A percentile compares a stretch with the other conserved stretches of the same genome.
phyloP scores from a whole-genome alignment of 30 jellyfish, hydroid and myxozoan species.

The Aurelia sp. region DNA sequence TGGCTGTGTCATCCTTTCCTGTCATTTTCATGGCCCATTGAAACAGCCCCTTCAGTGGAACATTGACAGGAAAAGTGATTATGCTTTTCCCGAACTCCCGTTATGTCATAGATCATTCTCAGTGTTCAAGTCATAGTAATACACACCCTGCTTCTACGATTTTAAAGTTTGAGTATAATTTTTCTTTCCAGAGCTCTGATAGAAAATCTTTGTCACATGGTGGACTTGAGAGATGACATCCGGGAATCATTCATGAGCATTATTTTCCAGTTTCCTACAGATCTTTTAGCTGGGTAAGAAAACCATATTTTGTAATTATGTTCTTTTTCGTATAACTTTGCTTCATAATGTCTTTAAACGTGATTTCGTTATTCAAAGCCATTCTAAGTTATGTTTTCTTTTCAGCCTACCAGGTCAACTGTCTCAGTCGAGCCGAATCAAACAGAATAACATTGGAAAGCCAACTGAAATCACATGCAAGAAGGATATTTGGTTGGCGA shows the following conservation, averaged over 20 bases:
- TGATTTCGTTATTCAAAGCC: no score
- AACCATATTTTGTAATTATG: no score
- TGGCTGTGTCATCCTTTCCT: no score
- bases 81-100: no score
- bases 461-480: slow-evolving; percentile 49
- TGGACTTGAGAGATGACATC: slow-evolving; percentile 58
- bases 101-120: no score
- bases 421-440: slow-evolving; percentile 39
- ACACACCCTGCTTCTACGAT: not conserved
- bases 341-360: no score
- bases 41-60: no score
- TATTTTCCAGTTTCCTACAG: slow-evolving; percentile 85
- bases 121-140: no score
- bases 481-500: slow-evolving; percentile 87
- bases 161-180: not conserved
- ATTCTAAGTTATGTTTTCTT: not conserved
- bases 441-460: not conserved
- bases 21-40: no score
- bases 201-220: slow-evolving; percentile 76
- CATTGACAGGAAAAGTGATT: no score
- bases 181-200: slow-evolving; percentile 47
- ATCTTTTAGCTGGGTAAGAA: slow-evolving; percentile 89
- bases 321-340: no score
- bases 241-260: slow-evolving; percentile 56
- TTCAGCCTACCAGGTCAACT: slow-evolving; percentile 35